Evolutionary conservation across 2,888 invertebrate species (phyloP).

Genomic region (Anoncus sp.): DNA sequence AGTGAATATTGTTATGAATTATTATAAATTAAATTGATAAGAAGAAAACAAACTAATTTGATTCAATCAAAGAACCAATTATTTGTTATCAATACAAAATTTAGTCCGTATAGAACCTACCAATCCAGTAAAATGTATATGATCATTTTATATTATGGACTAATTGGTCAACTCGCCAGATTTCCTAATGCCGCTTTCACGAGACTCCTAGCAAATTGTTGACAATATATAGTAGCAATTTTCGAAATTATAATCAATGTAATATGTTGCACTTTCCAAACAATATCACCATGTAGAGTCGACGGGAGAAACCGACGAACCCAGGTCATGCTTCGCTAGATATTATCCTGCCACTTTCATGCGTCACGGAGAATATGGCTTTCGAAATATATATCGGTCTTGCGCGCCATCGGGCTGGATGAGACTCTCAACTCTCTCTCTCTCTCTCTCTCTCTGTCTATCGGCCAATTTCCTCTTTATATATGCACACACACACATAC

Average conservation of each 20-base stretch:
- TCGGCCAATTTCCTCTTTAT: constrained; percentile 4
- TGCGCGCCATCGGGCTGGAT: constrained; percentile 15
- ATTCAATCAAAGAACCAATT: no score
- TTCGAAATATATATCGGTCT: constrained; percentile 37
- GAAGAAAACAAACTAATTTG: no score
- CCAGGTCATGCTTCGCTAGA: not conserved
- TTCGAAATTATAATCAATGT: not conserved
- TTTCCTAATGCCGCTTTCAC: not conserved
- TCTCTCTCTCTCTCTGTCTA: not conserved
- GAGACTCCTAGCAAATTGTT: not conserved
- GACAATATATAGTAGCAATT: not conserved
- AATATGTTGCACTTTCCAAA: constrained; percentile 1
- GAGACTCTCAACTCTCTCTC: not conserved
- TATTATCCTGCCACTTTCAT: constrained; percentile 32
- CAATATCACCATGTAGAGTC: not conserved
- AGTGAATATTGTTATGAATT: not conserved
- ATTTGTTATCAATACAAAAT: not conserved
- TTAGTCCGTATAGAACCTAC: not conserved
- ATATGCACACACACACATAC: no score
- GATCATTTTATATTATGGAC: not conserved
- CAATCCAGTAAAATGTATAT: not conserved
- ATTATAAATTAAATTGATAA: not conserved
- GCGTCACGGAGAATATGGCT: constrained; percentile 11
- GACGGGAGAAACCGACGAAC: not conserved
- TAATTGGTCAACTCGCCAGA: not conserved